These are phyloP conservation scores for Argya squamiceps DNA, from an alignment of 2,797 vertebrate genomes.

Conservation along the genomic window DNA sequence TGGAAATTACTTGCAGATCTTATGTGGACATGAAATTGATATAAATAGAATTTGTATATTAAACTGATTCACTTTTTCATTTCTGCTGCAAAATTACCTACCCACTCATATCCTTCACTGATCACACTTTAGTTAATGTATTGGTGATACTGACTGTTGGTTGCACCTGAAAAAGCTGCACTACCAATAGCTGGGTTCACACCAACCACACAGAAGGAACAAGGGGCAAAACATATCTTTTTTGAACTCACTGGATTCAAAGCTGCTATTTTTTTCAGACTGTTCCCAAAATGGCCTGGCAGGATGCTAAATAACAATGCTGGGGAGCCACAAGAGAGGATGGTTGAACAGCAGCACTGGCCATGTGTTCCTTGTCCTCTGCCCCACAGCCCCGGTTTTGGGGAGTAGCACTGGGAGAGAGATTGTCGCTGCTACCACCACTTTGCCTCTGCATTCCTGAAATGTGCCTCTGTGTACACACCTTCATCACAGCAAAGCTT, in stretches of 20 bases:
- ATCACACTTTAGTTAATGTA: background rate
- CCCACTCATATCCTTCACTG: background rate
- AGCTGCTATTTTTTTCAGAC: background rate
- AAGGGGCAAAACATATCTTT: background rate
- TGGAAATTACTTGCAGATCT: background rate
- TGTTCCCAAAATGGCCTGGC: background rate
- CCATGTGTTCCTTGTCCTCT: rapidly evolving
- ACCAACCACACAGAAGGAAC: background rate
- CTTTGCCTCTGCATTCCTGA: background rate
- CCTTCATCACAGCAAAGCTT: background rate
- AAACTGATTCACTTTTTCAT: background rate
- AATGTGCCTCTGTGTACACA: rapidly evolving
- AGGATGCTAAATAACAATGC: background rate
- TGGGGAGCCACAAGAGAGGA: background rate
- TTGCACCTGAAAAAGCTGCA: background rate
- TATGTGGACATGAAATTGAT: background rate
- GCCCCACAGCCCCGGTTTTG: background rate
- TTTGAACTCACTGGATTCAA: background rate
- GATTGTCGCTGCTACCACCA: background rate
- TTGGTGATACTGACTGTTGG: background rate
- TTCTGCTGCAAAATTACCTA: background rate
- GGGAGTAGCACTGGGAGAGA: background rate
- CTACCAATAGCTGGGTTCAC: background rate
- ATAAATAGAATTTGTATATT: background rate
- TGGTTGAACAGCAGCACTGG: rapidly evolving